phyloP scores from a whole-genome alignment of 2,888 invertebrate genomes.

The Rhaphigaster nebulosa region DNA sequence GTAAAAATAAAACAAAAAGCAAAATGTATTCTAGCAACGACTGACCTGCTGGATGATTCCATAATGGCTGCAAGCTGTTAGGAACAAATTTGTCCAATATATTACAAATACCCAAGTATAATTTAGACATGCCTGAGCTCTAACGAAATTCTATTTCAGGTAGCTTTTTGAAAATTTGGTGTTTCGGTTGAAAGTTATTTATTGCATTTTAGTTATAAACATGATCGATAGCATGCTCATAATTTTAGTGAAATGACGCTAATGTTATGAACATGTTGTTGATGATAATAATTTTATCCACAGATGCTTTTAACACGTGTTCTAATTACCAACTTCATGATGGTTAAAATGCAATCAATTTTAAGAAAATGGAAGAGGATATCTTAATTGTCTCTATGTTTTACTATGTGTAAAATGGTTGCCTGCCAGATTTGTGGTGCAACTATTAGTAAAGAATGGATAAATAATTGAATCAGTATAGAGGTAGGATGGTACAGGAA shows the following conservation, averaged over 20 bases:
- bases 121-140: conserved; percentile 71
- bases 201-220: background rate
- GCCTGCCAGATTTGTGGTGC: no score
- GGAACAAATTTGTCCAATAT: conserved; percentile 85
- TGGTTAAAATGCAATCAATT: background rate
- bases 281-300: background rate
- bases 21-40: background rate
- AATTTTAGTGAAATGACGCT: background rate
- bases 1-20: no score
- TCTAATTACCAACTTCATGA: background rate
- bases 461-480: no score
- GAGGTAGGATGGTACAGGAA: no score
- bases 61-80: conserved; percentile 85
- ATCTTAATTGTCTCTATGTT: no score
- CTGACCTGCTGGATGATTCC: conserved; percentile 96
- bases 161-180: background rate
- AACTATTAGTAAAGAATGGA: no score
- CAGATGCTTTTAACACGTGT: background rate
- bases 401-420: no score
- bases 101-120: conserved; percentile 75
- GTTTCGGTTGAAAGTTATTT: background rate
- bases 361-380: no score
- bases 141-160: background rate
- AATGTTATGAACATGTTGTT: background rate
- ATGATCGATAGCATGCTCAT: no score